Evolutionary conservation across 2,113 vertebrate species (phyloP).

Genomic region (Gila orcuttii): DNA sequence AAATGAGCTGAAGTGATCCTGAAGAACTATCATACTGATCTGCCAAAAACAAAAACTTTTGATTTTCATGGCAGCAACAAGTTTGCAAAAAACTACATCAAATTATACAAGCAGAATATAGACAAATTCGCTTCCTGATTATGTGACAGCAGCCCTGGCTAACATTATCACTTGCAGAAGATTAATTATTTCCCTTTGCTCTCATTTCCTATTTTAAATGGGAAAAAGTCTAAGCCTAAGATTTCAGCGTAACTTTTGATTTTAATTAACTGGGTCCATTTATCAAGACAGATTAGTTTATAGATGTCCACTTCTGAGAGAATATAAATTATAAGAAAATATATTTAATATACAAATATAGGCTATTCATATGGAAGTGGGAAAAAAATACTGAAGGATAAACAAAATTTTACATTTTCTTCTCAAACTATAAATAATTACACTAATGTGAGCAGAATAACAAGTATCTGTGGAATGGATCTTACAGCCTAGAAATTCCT

Average conservation of each 20-base stretch:
- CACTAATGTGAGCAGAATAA: neutral
- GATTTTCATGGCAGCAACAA: neutral
- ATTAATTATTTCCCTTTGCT: constrained; percentile 58
- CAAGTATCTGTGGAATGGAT: neutral
- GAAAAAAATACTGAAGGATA: neutral
- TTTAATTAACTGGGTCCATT: constrained; percentile 1
- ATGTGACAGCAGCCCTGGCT: neutral
- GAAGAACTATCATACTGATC: constrained; percentile 94
- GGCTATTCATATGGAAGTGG: neutral
- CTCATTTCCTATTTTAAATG: constrained; percentile 55
- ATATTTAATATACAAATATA: neutral
- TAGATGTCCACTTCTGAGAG: neutral
- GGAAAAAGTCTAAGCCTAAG: neutral
- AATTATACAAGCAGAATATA: neutral
- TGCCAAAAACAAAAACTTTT: constrained; percentile 51
- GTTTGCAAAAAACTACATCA: neutral
- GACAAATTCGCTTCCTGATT: neutral
- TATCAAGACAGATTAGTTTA: neutral
- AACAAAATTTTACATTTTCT: neutral
- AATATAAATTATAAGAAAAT: neutral
- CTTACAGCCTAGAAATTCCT: neutral
- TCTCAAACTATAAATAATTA: neutral
- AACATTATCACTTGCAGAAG: neutral
- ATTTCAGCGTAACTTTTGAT: neutral
- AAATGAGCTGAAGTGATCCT: constrained; percentile 93